Evolutionary conservation across 2,888 invertebrate genomes (phyloP).

Genomic region (Hypomecis atomaria): DNA sequence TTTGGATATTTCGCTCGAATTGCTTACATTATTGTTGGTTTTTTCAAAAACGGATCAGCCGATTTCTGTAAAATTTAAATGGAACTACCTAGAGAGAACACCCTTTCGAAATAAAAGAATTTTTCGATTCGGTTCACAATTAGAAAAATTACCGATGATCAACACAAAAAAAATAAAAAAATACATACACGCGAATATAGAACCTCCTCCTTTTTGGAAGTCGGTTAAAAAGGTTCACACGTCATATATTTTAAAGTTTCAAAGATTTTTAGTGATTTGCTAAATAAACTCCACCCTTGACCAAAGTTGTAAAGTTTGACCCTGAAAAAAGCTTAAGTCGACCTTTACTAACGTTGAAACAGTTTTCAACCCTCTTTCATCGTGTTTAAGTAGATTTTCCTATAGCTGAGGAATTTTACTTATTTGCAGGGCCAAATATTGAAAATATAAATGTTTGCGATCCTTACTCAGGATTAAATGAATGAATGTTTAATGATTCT

Average conservation of each 20-base stretch:
- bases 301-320: conserved; percentile 38
- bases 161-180: too few species aligned
- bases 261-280: conserved; percentile 13
- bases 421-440: conserved; percentile 46
- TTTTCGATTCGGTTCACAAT: too few species aligned
- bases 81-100: too few species aligned
- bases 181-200: too few species aligned
- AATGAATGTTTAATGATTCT: conserved; percentile 47
- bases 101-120: too few species aligned
- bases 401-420: conserved; percentile 9
- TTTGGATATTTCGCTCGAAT: too few species aligned
- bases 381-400: conserved; percentile 4
- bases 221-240: too few species aligned
- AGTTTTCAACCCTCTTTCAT: conserved; percentile 14
- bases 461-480: conserved; percentile 48
- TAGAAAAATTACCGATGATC: too few species aligned
- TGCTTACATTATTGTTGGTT: too few species aligned
- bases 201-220: too few species aligned
- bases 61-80: too few species aligned
- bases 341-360: conserved; percentile 22
- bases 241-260: conserved; percentile 4
- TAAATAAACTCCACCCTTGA: conserved; percentile 38
- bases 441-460: conserved; percentile 53
- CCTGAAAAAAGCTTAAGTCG: conserved; percentile 39
- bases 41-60: too few species aligned